Conservation (phyloP, 1,140 invertebrate genomes). For the Paralvinella palmiformis region DNA sequence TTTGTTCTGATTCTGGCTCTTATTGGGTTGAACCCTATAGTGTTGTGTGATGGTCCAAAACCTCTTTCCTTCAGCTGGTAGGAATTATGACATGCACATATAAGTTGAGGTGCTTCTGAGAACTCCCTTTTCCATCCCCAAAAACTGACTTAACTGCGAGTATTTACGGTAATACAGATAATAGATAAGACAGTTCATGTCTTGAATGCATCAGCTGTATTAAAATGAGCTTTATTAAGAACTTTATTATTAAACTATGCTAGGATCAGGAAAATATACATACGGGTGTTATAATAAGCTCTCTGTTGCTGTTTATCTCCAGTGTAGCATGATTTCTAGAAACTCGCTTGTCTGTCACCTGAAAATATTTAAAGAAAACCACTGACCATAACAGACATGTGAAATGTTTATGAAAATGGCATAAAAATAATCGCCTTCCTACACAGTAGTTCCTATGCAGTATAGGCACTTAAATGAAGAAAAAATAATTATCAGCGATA, state of each 20-base stretch:
- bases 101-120: no score
- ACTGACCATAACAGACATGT: no score
- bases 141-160: neutral
- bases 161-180: neutral
- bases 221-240: neutral
- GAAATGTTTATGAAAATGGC: no score
- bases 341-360: constrained; percentile 45
- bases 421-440: no score
- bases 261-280: constrained; percentile 22
- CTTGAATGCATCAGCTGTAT: neutral
- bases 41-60: no score
- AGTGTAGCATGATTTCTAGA: constrained; percentile 45
- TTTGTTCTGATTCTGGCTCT: no score
- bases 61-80: no score
- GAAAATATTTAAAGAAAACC: neutral
- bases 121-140: neutral
- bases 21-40: no score
- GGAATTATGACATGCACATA: no score
- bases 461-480: no score
- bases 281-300: constrained; percentile 42
- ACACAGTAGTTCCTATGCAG: no score
- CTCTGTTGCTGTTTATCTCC: constrained; percentile 34
- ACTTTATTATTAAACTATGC: neutral
- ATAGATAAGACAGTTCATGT: neutral
- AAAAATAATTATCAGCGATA: no score